Evolutionary conservation across 92 coral and sea anemone genomes (phyloP), one percentile per base, ranked within the genome.

Genomic region (Desmophyllum pertusum): DNA sequence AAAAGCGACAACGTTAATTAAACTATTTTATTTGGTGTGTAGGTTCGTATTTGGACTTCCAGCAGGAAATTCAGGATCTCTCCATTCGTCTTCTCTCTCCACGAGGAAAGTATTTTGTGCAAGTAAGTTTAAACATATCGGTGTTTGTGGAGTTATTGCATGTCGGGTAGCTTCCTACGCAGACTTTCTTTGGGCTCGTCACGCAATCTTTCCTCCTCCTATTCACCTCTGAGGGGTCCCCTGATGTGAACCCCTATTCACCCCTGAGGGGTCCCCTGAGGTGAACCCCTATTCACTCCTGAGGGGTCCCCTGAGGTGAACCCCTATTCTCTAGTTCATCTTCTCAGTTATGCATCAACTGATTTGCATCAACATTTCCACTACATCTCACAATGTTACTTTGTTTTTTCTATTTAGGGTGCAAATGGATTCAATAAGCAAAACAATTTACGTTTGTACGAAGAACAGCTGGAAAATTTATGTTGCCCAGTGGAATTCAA

Each of bases 81-180:
- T 86, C 93, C n/a, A 77, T 90, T 57, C 78, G 71, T 33, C 87
- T 86, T 33, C 88, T 90, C 1, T 27, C 86, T 43, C 83, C 79
- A 27, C 61, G 67, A n/a, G 93, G 90, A 65, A 86, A 86, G 83
- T 90, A 86, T 43, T 90, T 35, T 80, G 86, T 84, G 15, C 88
- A 84, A 68, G 88, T 84, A 65, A 61, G 88, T 41, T 29, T 6
- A 33, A 10, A 4, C 40, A 61, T 45, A 29, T 23, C n/a, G n/a
- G n/a, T n/a, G n/a, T n/a, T n/a, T n/a, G n/a, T n/a, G n/a, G 19
- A 21, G 4, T 72, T 72, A 72, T 29, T 36, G 43, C 14, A 14
- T 21, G 33, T 6, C 50, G 31, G 15, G 14, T 6, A 45, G 51
- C 51, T 14, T n/a, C n/a, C n/a, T n/a, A n/a, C n/a, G n/a, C n/a